phyloP scores from a whole-genome alignment of 2,113 vertebrate genomes.

The Chaetorhynchus papuensis region DNA sequence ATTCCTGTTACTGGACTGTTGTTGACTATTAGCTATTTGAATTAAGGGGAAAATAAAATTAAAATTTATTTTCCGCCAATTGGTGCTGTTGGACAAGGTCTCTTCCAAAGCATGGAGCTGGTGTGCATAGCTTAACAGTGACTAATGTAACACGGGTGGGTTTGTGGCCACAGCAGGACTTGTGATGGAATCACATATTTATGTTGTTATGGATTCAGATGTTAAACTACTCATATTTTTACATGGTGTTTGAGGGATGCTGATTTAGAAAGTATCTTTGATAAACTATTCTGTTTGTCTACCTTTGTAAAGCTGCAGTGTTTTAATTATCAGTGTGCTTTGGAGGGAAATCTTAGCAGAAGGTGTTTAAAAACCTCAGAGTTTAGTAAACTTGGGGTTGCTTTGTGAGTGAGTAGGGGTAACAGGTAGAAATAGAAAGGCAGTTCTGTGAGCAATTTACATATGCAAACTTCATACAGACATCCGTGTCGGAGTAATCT shows the following conservation, averaged over 20 bases:
- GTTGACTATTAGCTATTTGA: not conserved
- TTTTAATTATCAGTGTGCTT: not conserved
- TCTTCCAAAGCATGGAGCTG: not conserved
- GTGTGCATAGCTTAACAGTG: not conserved
- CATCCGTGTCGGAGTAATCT: fast-evolving
- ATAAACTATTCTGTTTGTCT: not conserved
- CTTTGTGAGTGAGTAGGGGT: not conserved
- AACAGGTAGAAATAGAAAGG: not conserved
- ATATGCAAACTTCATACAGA: not conserved
- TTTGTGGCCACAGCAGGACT: not conserved
- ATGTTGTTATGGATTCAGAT: not conserved
- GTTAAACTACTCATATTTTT: not conserved
- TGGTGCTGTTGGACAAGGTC: not conserved
- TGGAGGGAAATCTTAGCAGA: not conserved
- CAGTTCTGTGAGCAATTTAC: not conserved
- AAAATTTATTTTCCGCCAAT: not conserved
- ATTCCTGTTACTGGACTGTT: not conserved
- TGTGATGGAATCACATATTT: not conserved
- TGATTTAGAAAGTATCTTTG: not conserved
- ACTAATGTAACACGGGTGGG: not conserved
- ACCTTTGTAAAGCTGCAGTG: not conserved
- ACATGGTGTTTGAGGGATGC: not conserved
- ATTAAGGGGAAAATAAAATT: not conserved
- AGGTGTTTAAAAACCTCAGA: not conserved
- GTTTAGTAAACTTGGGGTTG: not conserved